Evolutionary conservation across 2,113 vertebrate genomes (phyloP), one percentile per base, ranked within the genome.

Genomic region (Cathartes aura): DNA sequence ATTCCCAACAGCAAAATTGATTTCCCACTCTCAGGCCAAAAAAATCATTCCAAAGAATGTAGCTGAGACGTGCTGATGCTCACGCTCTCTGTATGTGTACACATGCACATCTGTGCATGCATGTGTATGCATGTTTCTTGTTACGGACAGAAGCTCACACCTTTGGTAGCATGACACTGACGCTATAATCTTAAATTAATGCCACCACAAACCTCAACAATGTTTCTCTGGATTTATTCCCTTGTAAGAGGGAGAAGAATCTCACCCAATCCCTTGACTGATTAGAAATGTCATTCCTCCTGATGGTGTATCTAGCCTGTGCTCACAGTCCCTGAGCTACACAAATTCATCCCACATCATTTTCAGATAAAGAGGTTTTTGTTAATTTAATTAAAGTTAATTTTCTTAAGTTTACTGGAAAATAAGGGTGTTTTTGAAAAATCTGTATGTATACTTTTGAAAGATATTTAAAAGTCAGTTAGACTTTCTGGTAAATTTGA

Each of bases 1-100:
- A 27, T 90, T 97, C 92, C 79, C 86, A 93, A 43, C 23, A 92
- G 82, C 22, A 95, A 90, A 86, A 97, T 30, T 73, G 50, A 89
- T 90, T 90, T 97, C 68, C 47, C 55, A 59, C 26, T 73, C 34
- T 81, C 48, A n/a, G 26, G 71, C 85, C 63, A 93, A 88, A 93
- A 73, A 78, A 71, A 59, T 67, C 9, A 38, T 93, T 87, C 50
- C 82, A 71, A 70, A 74, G 79, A 91, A 89, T 68, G n/a, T 20
- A 79, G 52, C 73, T 75, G 60, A 79, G 56, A 91, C 13, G 4
- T 55, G 75, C 66, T 86, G 74, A 62, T 66, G 38, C 81, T 83
- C 86, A 80, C 5, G 0, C n/a, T 96, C 15, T 70, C 55, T 87
- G 0, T 73, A 20, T 38, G n/a, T 29, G 30, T 38, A 59, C 24